Evolutionary conservation across 2,888 invertebrate species (phyloP).

Genomic region (Rugalucina vietnamica): DNA sequence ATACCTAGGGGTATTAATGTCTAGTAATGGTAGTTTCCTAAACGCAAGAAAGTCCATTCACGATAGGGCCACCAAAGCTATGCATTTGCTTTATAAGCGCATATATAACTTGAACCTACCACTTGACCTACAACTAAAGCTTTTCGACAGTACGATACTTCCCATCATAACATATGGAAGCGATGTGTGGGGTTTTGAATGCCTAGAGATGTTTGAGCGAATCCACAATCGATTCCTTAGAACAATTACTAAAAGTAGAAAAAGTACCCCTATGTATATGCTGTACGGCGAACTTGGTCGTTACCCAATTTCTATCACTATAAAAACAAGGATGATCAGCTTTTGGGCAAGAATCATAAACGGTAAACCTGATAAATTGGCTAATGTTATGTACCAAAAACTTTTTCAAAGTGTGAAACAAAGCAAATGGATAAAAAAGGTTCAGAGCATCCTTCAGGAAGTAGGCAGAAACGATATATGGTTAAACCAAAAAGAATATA

Average conservation of each 20-base stretch:
- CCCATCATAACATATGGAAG: not conserved
- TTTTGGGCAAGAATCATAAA: slow-evolving; percentile 4
- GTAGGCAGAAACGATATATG: not conserved
- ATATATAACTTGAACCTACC: not conserved
- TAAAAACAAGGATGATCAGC: not conserved
- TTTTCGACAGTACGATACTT: not conserved
- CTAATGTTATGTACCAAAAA: not conserved
- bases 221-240: not conserved
- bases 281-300: not conserved
- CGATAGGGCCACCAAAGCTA: not conserved
- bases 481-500: not conserved
- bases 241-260: not conserved
- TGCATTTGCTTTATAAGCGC: not conserved
- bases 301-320: slow-evolving; percentile 8
- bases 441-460: not conserved
- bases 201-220: not conserved
- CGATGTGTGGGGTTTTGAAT: not conserved
- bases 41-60: not conserved
- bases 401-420: not conserved
- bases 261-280: not conserved
- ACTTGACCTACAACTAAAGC: not conserved
- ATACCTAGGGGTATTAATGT: not conserved
- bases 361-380: slow-evolving; percentile 12
- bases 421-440: not conserved
- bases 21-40: not conserved